Conservation (phyloP, 2,888 invertebrate genomes). For the Acanthopleura granulata region DNA sequence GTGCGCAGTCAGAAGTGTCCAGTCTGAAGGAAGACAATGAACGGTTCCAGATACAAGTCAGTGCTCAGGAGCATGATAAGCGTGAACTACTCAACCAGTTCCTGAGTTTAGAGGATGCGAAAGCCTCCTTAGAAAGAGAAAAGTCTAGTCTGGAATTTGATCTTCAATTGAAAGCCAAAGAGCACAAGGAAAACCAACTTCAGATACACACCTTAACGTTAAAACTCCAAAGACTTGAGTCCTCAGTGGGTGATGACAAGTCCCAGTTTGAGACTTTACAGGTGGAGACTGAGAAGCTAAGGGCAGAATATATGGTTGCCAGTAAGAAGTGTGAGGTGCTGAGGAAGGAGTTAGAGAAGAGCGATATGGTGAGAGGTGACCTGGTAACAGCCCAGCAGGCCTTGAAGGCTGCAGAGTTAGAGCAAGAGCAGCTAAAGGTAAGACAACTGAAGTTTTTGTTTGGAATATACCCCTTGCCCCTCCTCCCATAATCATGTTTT, state of each 20-base stretch:
- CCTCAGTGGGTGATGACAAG: neutral
- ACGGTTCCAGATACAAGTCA: constrained; percentile 34
- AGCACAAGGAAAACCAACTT: neutral
- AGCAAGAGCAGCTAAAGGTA: too few species aligned
- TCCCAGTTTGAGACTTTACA: neutral
- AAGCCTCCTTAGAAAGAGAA: constrained; percentile 30
- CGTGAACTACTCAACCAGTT: constrained; percentile 43
- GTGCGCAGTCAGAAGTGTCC: constrained; percentile 22
- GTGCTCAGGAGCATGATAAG: constrained; percentile 44
- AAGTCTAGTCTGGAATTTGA: constrained; percentile 31
- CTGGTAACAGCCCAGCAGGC: too few species aligned
- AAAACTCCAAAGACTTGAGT: neutral
- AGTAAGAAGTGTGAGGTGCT: too few species aligned
- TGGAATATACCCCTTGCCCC: too few species aligned
- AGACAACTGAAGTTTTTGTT: too few species aligned
- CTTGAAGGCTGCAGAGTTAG: too few species aligned
- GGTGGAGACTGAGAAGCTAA: neutral
- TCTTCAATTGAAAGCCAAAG: neutral
- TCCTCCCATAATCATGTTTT: too few species aligned
- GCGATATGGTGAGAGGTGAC: too few species aligned
- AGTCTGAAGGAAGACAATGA: constrained; percentile 30
- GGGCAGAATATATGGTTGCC: neutral
- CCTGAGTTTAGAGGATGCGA: constrained; percentile 41
- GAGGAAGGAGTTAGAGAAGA: too few species aligned
- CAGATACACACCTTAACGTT: neutral